Conservation (phyloP, 2,797 vertebrate species). For the Adrianichthys oophorus region DNA sequence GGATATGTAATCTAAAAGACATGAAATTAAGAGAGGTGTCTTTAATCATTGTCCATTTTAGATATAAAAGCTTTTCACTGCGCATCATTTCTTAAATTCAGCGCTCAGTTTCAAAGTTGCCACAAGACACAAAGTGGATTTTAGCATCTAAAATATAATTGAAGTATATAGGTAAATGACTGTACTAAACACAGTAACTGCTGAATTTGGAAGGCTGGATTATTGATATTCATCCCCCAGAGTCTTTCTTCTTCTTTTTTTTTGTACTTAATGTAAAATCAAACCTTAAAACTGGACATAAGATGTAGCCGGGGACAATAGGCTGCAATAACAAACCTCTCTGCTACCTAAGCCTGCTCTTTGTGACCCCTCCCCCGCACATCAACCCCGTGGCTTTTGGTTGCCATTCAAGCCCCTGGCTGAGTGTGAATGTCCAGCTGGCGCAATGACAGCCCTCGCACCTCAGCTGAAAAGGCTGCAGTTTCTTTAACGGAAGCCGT, state of each 20-base stretch:
- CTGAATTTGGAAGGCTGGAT: constrained; percentile 39
- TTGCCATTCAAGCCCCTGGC: constrained; percentile 57
- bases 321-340: constrained; percentile 59
- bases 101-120: constrained; percentile 5
- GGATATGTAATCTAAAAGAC: constrained; percentile 41
- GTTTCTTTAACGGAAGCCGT: constrained; percentile 50
- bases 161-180: constrained; percentile 46
- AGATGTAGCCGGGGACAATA: constrained; percentile 69
- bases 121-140: constrained; percentile 7
- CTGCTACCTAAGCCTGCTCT: constrained; percentile 44
- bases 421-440: constrained; percentile 79
- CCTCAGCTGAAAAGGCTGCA: constrained; percentile 43
- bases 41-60: constrained; percentile 38
- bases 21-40: constrained; percentile 10
- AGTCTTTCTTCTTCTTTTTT: constrained; percentile 35
- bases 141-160: constrained; percentile 32
- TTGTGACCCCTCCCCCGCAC: constrained; percentile 44
- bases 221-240: constrained; percentile 37
- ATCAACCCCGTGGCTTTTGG: constrained; percentile 44
- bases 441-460: constrained; percentile 54
- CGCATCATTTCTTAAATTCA: constrained; percentile 9
- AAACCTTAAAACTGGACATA: constrained; percentile 54
- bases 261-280: constrained; percentile 47
- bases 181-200: constrained; percentile 44
- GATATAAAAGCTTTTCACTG: constrained; percentile 9